Conservation (phyloP, 1,140 invertebrate genomes). For the Caerostris extrusa region DNA sequence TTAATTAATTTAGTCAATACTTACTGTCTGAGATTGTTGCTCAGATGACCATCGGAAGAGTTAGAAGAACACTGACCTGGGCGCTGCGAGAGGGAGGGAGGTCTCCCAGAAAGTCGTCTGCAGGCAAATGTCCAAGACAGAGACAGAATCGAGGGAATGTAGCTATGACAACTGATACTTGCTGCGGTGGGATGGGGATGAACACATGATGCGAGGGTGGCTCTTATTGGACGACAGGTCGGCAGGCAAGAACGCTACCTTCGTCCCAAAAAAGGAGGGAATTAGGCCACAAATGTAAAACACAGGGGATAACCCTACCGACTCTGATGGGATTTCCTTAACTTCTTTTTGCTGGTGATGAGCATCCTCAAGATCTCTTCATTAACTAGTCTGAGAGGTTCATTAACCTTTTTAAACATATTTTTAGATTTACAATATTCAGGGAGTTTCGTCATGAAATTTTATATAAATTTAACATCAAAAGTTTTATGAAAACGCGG, state of each 20-base stretch:
- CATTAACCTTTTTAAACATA: not conserved
- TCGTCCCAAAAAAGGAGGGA: constrained; percentile 68
- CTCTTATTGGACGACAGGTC: constrained; percentile 62
- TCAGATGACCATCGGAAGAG: constrained; percentile 53
- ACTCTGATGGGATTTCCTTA: constrained; percentile 4
- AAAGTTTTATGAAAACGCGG: no score
- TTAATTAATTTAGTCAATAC: not conserved
- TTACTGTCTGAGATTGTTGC: constrained; percentile 30
- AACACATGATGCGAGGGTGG: constrained; percentile 55
- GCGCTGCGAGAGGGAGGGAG: constrained; percentile 15
- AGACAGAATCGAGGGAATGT: constrained; percentile 58
- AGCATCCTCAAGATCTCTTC: not conserved
- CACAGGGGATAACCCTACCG: not conserved
- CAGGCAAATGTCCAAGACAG: constrained; percentile 54
- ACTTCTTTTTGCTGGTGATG: not conserved
- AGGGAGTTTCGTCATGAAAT: no score
- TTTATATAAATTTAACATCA: no score
- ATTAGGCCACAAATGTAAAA: not conserved
- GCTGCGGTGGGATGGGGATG: constrained; percentile 41
- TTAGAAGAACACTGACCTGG: constrained; percentile 41
- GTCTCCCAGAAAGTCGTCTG: constrained; percentile 12
- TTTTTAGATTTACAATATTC: not conserved
- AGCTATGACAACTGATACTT: constrained; percentile 67
- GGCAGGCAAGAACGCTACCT: constrained; percentile 12
- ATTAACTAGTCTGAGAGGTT: not conserved